Conservation (phyloP, 2,797 vertebrate species). For the Stomatorhinus walkeri region DNA sequence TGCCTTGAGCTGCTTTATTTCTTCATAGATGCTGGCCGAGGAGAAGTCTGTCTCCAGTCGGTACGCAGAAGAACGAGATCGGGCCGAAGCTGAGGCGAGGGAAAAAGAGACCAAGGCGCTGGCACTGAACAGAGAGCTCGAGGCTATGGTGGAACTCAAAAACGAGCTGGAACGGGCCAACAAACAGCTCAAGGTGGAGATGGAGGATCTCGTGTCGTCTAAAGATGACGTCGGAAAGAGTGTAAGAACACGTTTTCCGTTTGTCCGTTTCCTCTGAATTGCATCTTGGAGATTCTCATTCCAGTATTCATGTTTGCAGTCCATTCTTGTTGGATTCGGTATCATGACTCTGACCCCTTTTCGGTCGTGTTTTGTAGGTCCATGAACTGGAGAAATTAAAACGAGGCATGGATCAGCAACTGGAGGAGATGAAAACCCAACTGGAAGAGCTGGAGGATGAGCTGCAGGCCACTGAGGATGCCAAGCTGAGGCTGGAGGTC, state of each 20-base stretch:
- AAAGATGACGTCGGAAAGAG: conserved; percentile 95
- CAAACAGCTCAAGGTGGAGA: conserved; percentile 80
- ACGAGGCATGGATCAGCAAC: conserved; percentile 83
- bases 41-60: conserved; percentile 83
- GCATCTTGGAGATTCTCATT: not conserved
- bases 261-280: not conserved
- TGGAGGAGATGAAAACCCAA: conserved; percentile 91
- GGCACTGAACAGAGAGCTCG: conserved; percentile 76
- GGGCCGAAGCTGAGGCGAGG: conserved; percentile 86
- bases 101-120: conserved; percentile 89
- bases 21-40: conserved; percentile 77
- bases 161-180: conserved; percentile 80
- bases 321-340: not conserved
- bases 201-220: conserved; percentile 90
- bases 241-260: conserved; percentile 57
- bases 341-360: not conserved
- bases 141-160: conserved; percentile 71
- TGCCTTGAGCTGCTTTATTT: not conserved
- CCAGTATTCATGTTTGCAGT: not conserved
- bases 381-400: conserved; percentile 94
- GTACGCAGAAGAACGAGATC: conserved; percentile 82
- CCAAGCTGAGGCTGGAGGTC: conserved; percentile 91
- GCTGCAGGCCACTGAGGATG: conserved; percentile 89
- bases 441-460: conserved; percentile 95
- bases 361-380: conserved; percentile 59